Conservation (phyloP, 2,113 vertebrate genomes). For the Oncorhynchus keta region DNA sequence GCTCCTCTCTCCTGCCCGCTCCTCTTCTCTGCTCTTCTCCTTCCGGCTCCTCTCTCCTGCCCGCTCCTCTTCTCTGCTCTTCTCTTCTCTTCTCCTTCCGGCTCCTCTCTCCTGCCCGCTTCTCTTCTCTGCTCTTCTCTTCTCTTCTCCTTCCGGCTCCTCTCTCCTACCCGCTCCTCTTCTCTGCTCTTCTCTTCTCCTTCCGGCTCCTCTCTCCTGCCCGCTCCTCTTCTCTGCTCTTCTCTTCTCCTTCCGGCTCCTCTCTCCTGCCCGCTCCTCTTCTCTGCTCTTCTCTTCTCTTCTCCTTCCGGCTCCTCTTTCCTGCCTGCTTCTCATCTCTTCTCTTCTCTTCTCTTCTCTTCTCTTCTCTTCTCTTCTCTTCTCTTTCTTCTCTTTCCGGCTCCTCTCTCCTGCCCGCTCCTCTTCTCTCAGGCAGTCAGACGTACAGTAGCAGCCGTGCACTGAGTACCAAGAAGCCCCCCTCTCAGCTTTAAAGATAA, state of each 20-base stretch:
- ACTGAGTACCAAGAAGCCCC: neutral
- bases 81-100: no score
- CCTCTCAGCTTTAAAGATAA: neutral
- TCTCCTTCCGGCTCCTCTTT: neutral
- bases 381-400: no score
- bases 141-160: no score
- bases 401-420: neutral
- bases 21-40: no score
- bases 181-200: no score
- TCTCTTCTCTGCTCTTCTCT: no score
- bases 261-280: neutral
- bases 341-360: neutral
- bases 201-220: neutral
- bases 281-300: neutral
- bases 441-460: neutral
- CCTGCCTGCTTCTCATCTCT: neutral
- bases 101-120: no score
- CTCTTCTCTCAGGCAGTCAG: constrained; percentile 5
- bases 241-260: neutral
- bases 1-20: no score
- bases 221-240: neutral
- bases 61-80: no score
- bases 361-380: neutral
- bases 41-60: no score
- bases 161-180: no score